phyloP scores from a whole-genome alignment of 2,797 vertebrate genomes.

The Hybognathus amarus region DNA sequence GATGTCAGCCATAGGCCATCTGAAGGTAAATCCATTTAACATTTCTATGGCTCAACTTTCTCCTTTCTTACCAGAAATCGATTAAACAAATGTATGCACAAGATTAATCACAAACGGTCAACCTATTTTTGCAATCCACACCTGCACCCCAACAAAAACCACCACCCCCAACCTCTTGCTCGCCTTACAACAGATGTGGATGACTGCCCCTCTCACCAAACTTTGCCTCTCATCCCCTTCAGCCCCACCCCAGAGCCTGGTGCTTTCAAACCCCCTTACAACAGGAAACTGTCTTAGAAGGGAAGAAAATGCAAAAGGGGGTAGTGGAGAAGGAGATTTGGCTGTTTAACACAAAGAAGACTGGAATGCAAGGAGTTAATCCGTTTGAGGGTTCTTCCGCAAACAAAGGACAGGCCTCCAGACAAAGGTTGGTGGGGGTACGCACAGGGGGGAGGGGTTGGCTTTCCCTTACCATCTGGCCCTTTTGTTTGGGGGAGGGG shows the following conservation, averaged over 20 bases:
- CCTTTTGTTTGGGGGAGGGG: conserved; percentile 80
- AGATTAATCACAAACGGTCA: conserved; percentile 66
- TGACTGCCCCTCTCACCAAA: conserved; percentile 70
- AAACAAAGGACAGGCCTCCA: conserved; percentile 83
- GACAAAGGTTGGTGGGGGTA: conserved; percentile 80
- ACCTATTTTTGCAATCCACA: conserved; percentile 80
- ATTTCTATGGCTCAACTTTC: conserved; percentile 13
- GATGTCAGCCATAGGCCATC: conserved; percentile 31
- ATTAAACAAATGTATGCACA: conserved; percentile 70
- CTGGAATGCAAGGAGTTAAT: conserved; percentile 85
- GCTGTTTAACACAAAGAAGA: conserved; percentile 84
- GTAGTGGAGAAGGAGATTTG: conserved; percentile 70
- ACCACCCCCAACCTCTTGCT: conserved; percentile 65
- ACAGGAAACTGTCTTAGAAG: conserved; percentile 70
- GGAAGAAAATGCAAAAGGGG: conserved; percentile 53
- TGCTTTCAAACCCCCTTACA: conserved; percentile 57
- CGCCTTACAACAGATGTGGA: conserved; percentile 77
- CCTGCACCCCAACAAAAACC: conserved; percentile 67
- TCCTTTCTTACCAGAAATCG: conserved; percentile 66
- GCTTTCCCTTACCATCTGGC: conserved; percentile 83
- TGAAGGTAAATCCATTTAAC: conserved; percentile 25
- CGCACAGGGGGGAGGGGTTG: conserved; percentile 63
- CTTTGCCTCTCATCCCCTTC: conserved; percentile 49
- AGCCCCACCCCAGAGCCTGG: conserved; percentile 43
- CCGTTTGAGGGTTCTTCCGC: conserved; percentile 79